These are phyloP conservation scores for Drosophila imparisetae DNA, from an alignment of 2,888 invertebrate species.

Conservation along the genomic window DNA sequence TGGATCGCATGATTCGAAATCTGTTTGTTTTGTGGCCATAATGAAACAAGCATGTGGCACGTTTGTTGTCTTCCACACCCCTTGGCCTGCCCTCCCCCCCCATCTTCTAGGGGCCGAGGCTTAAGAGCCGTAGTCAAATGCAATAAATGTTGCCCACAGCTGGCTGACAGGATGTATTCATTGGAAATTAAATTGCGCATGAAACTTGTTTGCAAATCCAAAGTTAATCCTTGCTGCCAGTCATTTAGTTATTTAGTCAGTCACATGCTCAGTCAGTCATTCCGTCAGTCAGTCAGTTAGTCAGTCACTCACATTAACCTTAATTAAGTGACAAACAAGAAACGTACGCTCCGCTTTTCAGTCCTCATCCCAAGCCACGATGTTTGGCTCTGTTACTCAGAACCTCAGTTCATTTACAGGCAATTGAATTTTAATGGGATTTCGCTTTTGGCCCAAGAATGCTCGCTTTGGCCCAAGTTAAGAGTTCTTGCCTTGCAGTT, in stretches of 20 bases:
- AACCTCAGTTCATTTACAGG: conserved; percentile 70
- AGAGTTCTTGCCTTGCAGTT: conserved; percentile 28
- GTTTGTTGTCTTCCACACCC: conserved; percentile 2
- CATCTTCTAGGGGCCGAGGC: neutral
- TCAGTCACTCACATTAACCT: conserved; percentile 67
- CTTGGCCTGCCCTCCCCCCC: neutral
- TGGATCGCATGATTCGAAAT: conserved; percentile 34
- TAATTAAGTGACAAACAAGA: conserved; percentile 80
- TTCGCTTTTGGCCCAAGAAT: conserved; percentile 51
- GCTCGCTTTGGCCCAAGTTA: conserved; percentile 25
- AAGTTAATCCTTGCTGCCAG: conserved; percentile 69
- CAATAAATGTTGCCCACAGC: conserved; percentile 56
- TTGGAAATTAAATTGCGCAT: conserved; percentile 78
- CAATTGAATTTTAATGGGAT: conserved; percentile 79
- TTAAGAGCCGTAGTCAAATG: conserved; percentile 52
- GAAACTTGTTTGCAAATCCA: conserved; percentile 73
- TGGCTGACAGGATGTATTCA: conserved; percentile 54
- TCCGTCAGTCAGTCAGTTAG: conserved; percentile 6
- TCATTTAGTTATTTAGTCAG: conserved; percentile 30
- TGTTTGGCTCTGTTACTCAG: conserved; percentile 38
- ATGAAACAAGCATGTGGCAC: conserved; percentile 70
- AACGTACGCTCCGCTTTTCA: conserved; percentile 13
- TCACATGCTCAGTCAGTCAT: conserved; percentile 19
- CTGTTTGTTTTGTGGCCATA: conserved; percentile 44
- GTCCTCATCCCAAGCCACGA: conserved; percentile 3